These are phyloP conservation scores for Rhorus exstirpatorius DNA, from an alignment of 2,888 invertebrate species.

Conservation along the genomic window DNA sequence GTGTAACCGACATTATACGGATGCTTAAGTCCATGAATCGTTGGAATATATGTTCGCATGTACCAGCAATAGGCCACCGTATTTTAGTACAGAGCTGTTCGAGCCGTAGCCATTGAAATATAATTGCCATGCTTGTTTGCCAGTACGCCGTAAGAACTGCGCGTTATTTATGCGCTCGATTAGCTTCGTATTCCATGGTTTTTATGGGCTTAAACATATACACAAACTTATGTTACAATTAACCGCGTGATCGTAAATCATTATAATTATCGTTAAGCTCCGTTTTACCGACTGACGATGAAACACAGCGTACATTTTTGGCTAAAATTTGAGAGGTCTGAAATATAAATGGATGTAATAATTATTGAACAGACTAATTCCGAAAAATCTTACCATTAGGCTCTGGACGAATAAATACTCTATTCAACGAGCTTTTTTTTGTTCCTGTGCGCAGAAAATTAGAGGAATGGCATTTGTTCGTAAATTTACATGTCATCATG, in stretches of 20 bases:
- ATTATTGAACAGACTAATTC: too few species aligned
- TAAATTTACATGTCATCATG: too few species aligned
- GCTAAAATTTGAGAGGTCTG: too few species aligned
- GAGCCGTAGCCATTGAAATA: conserved; percentile 4
- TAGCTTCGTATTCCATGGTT: conserved; percentile 18
- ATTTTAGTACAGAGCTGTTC: background rate
- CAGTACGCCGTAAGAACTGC: conserved; percentile 28
- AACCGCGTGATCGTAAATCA: background rate
- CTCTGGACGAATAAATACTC: too few species aligned
- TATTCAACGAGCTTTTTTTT: too few species aligned
- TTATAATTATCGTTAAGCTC: too few species aligned
- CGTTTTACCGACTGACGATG: too few species aligned
- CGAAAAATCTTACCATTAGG: too few species aligned
- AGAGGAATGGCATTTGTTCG: too few species aligned
- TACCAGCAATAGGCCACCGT: conserved; percentile 4
- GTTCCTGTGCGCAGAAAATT: too few species aligned
- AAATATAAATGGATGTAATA: too few species aligned
- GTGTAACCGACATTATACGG: conserved; percentile 75
- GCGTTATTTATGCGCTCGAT: conserved; percentile 39
- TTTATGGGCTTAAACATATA: background rate
- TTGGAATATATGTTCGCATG: conserved; percentile 26
- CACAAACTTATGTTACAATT: background rate
- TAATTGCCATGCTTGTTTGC: conserved; percentile 34
- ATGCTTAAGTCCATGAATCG: conserved; percentile 71
- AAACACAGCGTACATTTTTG: too few species aligned